Evolutionary conservation across 2,888 invertebrate genomes (phyloP), one percentile per base, ranked within the genome.

Genomic region (Carcina quercana): DNA sequence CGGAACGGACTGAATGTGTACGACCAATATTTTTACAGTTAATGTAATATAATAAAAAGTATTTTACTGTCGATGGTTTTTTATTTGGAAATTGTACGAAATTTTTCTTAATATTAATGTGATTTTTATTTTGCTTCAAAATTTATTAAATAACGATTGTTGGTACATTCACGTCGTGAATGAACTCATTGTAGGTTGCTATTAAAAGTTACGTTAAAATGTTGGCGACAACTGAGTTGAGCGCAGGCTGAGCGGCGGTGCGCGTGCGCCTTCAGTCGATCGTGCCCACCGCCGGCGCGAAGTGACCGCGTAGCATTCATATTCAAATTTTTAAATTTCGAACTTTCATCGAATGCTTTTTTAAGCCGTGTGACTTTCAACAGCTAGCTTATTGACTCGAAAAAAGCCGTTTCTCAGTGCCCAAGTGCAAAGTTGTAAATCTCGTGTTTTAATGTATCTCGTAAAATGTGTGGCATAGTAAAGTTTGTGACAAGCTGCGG

Each of bases 221-320:
- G 76, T 78, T 79, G 48, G 1, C 36, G 3, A 43, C 43, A 32
- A 52, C 73, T 66, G 63, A 37, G 38, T 54, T 56, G 47, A 56
- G 55, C 59, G 50, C 57, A 54, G 61, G 59, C 54, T 59, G 60
- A 40, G 60, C 53, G 37, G 59, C 64, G 61, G 41, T 72, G 79
- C 80, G 80, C 76, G 57, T 62, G 76, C 73, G 76, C 59, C 57
- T 52, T 60, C 79, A 80, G 80, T 80, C 73, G 65, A 59, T 69
- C 72, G 76, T 67, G 74, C 55, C 59, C 69, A 55, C 55, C 66
- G 61, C 54, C 65, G 59, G 72, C 53, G 70, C 57, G 53, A 54
- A 61, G 50, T 46, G 54, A 24, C 41, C 41, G 57, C 57, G 64
- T 61, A 45, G 48, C 65, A 60, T 54, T 47, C 47, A 35, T 37